Evolutionary conservation across 2,113 vertebrate species (phyloP), one percentile per base, ranked within the genome.

Genomic region (Notarius lentiginosus): DNA sequence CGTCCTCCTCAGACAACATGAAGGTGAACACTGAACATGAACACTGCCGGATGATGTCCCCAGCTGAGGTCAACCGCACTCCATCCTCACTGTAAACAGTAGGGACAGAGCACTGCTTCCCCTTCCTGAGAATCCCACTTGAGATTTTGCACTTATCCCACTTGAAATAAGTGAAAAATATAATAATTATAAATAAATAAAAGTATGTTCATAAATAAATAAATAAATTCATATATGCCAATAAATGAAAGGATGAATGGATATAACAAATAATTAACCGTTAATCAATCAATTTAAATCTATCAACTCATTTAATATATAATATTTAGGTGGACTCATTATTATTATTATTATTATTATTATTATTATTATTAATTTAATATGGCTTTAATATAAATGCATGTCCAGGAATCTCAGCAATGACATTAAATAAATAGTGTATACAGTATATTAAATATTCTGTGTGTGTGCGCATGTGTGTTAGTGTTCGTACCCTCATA

Each of bases 401-500:
- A 2, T 53, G 56, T 58, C 5, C 14, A 58, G 56, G 56, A 58
- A 58, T 58, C 56, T 58, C 56, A 58, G 18, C 56, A 18, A 58
- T 58, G 18, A 58, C 18, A 1, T 15, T 2, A 61, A 20, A 60
- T 7, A 60, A 60, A 20, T 5, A 60, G 18, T 60, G 18, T 22
- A 60, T 22, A 58, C 0, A 0, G 22, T n/a, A n/a, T 65, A 65
- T 65, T 12, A 10, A 65, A 65, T 65, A 12, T 12, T n/a, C 12
- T 55, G 76, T 55, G 51, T 72, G 70, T 47, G 14, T 17, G n/a
- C 12, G 65, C 1, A 11, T 34, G 34, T 53, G 22, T 47, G 41
- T 75, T 9, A 41, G 18, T 34, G 17, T 30, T 60, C 83, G 86
- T 17, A 92, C 93, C 93, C 91, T 96, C 96, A n/a, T 96, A 96